These are phyloP conservation scores for Drosophila bocqueti DNA, from an alignment of 1,140 invertebrate genomes.

Conservation along the genomic window DNA sequence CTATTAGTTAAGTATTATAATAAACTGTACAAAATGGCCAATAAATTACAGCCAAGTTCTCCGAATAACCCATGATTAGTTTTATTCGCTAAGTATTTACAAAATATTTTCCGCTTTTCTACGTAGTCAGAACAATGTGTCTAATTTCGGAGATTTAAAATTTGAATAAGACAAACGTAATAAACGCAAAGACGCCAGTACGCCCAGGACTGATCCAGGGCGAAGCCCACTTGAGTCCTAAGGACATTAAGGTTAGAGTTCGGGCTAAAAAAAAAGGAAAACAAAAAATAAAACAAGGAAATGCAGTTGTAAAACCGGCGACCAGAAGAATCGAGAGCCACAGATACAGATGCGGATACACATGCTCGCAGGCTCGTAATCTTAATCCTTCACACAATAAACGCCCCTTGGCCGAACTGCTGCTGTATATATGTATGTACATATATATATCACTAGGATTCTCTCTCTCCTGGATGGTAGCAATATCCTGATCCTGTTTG, in stretches of 20 bases:
- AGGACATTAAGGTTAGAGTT: constrained; percentile 70
- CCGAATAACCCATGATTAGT: constrained; percentile 13
- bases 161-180: constrained; percentile 43
- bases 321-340: constrained; percentile 12
- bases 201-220: constrained; percentile 50
- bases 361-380: constrained; percentile 63
- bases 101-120: background rate
- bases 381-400: constrained; percentile 84
- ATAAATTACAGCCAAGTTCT: background rate
- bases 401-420: constrained; percentile 53
- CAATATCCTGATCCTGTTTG: constrained; percentile 77
- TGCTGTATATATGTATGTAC: constrained; percentile 14
- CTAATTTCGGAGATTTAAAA: constrained; percentile 45
- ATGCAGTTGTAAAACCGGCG: constrained; percentile 48
- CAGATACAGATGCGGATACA: constrained; percentile 31
- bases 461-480: constrained; percentile 30
- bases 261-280: constrained; percentile 57
- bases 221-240: constrained; percentile 68
- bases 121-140: constrained; percentile 10
- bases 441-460: constrained; percentile 3
- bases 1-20: constrained; percentile 5
- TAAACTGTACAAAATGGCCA: constrained; percentile 2
- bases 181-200: constrained; percentile 77
- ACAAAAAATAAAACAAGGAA: constrained; percentile 43
- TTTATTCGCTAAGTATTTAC: background rate